Evolutionary conservation across 2,797 vertebrate species (phyloP).

Genomic region (Melanotaenia pygmaea): DNA sequence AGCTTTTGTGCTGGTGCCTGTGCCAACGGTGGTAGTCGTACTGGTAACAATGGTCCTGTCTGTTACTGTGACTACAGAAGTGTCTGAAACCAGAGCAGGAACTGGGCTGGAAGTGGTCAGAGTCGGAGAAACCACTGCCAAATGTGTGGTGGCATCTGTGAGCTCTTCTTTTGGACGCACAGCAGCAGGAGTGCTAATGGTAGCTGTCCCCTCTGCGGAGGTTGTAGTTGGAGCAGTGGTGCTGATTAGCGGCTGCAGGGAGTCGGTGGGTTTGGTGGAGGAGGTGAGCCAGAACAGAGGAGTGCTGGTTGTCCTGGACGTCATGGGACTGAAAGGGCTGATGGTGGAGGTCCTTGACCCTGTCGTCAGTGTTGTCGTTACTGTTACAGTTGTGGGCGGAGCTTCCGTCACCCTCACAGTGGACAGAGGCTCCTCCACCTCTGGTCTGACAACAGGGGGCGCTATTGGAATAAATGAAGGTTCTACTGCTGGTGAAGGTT

Average conservation of each 20-base stretch:
- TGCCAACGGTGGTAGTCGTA: conserved; percentile 21
- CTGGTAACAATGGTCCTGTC: conserved; percentile 50
- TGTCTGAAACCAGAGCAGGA: conserved; percentile 42
- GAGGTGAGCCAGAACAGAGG: conserved; percentile 61
- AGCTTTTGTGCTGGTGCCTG: conserved; percentile 48
- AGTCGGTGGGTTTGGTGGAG: conserved; percentile 25
- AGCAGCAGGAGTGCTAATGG: conserved; percentile 36
- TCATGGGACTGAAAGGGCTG: conserved; percentile 41
- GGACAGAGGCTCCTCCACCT: conserved; percentile 40
- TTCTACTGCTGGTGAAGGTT: conserved; percentile 30
- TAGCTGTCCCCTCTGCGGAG: conserved; percentile 31
- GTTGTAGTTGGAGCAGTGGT: conserved; percentile 19
- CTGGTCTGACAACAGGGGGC: conserved; percentile 49
- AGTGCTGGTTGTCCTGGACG: conserved; percentile 48
- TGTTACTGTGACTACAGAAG: conserved; percentile 41
- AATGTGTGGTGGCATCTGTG: conserved; percentile 58
- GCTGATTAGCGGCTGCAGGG: not conserved
- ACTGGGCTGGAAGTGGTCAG: conserved; percentile 42
- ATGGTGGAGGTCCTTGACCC: conserved; percentile 7
- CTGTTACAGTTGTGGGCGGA: conserved; percentile 7
- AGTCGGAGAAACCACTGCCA: conserved; percentile 24
- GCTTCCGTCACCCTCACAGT: conserved; percentile 58
- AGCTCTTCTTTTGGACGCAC: conserved; percentile 35
- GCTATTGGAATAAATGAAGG: conserved; percentile 18
- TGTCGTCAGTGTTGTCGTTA: conserved; percentile 44